Conservation (phyloP, 2,113 vertebrate species). For the Pelusios castaneus region DNA sequence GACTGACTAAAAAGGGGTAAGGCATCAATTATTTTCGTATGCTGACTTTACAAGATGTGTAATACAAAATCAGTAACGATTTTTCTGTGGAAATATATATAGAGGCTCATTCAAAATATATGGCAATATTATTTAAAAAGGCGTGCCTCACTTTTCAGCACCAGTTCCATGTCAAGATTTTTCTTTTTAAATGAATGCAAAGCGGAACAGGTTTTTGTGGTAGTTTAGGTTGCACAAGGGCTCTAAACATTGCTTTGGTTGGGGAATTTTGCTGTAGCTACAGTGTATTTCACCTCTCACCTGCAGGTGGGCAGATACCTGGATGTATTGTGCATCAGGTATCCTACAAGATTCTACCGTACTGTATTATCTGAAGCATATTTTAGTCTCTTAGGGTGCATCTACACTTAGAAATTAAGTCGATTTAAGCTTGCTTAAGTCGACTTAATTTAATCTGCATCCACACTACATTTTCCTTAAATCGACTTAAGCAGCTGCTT, state of each 20-base stretch:
- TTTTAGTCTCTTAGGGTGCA: not conserved
- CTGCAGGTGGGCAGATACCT: not conserved
- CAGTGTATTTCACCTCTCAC: not conserved
- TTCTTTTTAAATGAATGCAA: not conserved
- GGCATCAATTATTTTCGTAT: not conserved
- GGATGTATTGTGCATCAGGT: not conserved
- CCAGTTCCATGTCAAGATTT: not conserved
- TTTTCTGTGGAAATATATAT: not conserved
- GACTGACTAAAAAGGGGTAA: not conserved
- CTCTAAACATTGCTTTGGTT: not conserved
- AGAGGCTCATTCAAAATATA: not conserved
- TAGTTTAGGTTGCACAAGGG: not conserved
- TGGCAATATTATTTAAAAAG: not conserved
- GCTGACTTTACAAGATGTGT: not conserved
- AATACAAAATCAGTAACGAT: not conserved
- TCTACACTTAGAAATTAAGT: too few species aligned
- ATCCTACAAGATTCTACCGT: not conserved
- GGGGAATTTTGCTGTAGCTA: not conserved
- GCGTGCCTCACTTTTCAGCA: not conserved
- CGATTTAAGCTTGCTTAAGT: too few species aligned
- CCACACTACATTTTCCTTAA: too few species aligned
- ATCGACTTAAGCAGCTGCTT: too few species aligned
- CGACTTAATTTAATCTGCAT: too few species aligned
- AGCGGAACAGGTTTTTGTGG: not conserved
- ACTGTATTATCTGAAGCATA: not conserved